Conservation (phyloP, 2,113 vertebrate genomes). For the Coreoperca whiteheadi region DNA sequence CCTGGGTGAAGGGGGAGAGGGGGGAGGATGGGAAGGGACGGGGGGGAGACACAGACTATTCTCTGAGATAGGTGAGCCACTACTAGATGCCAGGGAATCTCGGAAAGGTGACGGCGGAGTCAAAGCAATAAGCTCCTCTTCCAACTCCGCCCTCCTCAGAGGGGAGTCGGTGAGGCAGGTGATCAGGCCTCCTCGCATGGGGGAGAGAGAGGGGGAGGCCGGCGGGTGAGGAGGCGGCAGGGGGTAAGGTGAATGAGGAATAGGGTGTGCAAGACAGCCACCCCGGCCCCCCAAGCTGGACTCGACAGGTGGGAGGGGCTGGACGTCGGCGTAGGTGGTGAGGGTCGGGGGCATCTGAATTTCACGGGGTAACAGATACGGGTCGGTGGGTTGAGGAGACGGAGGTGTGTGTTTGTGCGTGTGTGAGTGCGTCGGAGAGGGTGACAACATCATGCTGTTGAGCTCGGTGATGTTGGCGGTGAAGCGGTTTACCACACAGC, state of each 20-base stretch:
- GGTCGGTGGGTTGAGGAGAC: constrained; percentile 83
- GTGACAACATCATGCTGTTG: constrained; percentile 95
- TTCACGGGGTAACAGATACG: constrained; percentile 92
- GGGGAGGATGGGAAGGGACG: constrained; percentile 90
- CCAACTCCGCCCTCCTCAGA: constrained; percentile 84
- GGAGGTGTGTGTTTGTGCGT: constrained; percentile 72
- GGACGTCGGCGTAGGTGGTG: constrained; percentile 96
- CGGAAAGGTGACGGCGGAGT: constrained; percentile 98
- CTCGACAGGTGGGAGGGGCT: constrained; percentile 91
- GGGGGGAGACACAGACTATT: constrained; percentile 85
- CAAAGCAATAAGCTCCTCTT: constrained; percentile 95
- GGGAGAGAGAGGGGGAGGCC: constrained; percentile 72
- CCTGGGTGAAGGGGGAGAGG: constrained; percentile 91
- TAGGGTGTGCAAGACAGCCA: constrained; percentile 68
- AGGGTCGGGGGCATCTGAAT: constrained; percentile 91
- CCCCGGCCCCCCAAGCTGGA: constrained; percentile 79
- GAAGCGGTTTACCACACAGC: constrained; percentile 97
- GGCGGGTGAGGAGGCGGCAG: constrained; percentile 69
- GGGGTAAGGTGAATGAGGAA: constrained; percentile 68
- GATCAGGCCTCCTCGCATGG: constrained; percentile 74
- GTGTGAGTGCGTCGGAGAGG: constrained; percentile 75
- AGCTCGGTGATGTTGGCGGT: constrained; percentile 97
- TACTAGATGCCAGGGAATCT: constrained; percentile 93
- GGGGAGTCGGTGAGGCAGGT: constrained; percentile 78
- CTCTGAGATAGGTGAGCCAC: constrained; percentile 89